Evolutionary conservation across 2,113 vertebrate species (phyloP).

Genomic region (Indri indri): DNA sequence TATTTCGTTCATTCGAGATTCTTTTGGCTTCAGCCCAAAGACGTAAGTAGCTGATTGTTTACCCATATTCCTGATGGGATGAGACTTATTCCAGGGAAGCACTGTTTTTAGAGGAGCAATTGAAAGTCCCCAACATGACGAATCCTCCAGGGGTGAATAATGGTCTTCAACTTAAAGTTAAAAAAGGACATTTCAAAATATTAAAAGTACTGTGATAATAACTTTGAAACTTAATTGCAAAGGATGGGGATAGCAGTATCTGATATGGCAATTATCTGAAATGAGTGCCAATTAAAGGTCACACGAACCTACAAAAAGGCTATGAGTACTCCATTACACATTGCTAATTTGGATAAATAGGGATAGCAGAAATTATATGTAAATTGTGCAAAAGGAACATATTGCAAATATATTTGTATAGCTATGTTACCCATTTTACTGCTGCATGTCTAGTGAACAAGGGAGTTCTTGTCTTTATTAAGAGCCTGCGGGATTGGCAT

Average conservation of each 20-base stretch:
- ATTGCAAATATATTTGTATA: not conserved
- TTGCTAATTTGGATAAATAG: not conserved
- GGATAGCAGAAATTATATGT: not conserved
- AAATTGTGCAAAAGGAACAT: not conserved
- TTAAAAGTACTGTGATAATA: not conserved
- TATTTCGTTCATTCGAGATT: not conserved
- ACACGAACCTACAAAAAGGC: not conserved
- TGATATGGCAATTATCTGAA: not conserved
- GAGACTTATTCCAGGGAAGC: not conserved
- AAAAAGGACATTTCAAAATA: not conserved
- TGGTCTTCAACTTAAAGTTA: not conserved
- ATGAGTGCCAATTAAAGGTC: conserved; percentile 25
- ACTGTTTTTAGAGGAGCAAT: not conserved
- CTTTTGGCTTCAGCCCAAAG: not conserved
- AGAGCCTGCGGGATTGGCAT: not conserved
- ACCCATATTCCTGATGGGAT: not conserved
- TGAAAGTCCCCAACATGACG: not conserved
- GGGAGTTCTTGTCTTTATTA: not conserved
- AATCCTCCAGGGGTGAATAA: not conserved
- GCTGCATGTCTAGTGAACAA: not conserved
- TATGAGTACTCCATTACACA: not conserved
- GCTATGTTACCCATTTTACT: not conserved
- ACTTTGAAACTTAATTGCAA: conserved; percentile 13
- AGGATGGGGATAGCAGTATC: not conserved
- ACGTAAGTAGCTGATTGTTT: not conserved